These are phyloP conservation scores for Battus philenor DNA, from an alignment of 1,140 invertebrate species.

Conservation along the genomic window DNA sequence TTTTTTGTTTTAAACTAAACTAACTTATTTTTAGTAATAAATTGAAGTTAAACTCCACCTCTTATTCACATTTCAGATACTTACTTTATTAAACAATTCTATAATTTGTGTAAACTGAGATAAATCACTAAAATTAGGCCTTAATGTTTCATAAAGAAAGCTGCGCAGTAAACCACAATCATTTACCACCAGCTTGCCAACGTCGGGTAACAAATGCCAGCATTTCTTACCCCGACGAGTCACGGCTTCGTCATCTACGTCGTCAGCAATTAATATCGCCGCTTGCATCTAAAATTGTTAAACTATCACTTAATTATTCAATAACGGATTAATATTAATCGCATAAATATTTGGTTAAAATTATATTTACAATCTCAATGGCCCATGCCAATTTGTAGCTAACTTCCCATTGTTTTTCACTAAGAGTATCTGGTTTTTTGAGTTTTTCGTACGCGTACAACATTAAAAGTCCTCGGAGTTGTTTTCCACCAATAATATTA, in stretches of 20 bases:
- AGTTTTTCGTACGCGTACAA: slow-evolving; percentile 3
- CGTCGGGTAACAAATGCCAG: slow-evolving; percentile 89
- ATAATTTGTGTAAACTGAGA: slow-evolving; percentile 84
- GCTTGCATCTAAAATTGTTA: not conserved
- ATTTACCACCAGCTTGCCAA: slow-evolving; percentile 91
- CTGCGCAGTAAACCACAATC: slow-evolving; percentile 78
- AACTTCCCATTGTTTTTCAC: not conserved
- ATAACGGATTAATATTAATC: no score
- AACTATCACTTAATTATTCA: no score
- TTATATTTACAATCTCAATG: slow-evolving; percentile 3
- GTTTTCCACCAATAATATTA: slow-evolving; percentile 2
- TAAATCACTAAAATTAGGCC: slow-evolving; percentile 83
- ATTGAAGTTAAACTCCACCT: no score
- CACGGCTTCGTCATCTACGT: slow-evolving; percentile 92
- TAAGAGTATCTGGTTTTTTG: not conserved
- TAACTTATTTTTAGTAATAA: no score
- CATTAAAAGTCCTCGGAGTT: not conserved
- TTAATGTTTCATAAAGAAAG: slow-evolving; percentile 84
- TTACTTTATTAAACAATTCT: slow-evolving; percentile 89
- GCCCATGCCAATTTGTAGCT: slow-evolving; percentile 3
- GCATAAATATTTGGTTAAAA: no score
- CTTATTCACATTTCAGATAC: no score
- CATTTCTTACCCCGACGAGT: slow-evolving; percentile 89
- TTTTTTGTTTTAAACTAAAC: no score
- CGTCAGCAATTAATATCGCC: slow-evolving; percentile 91